These are phyloP conservation scores for Phylloscopus trochiloides DNA, from an alignment of 2,113 vertebrate species.

Conservation along the genomic window DNA sequence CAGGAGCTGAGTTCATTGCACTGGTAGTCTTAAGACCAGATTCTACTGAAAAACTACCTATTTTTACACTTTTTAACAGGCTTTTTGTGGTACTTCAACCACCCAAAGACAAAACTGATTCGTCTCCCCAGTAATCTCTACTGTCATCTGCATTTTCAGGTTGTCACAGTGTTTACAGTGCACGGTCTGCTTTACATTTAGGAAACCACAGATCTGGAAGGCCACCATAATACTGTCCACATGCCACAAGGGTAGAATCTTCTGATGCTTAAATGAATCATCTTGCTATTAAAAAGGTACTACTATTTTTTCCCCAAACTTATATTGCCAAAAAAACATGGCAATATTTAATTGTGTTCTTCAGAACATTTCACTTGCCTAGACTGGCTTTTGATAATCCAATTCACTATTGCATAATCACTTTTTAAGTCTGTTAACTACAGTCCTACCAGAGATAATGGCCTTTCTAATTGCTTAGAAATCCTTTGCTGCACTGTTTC, in stretches of 20 bases:
- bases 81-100: neutral
- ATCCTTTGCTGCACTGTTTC: neutral
- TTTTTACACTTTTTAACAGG: neutral
- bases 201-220: neutral
- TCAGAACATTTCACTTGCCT: neutral
- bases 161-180: neutral
- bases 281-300: neutral
- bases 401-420: neutral
- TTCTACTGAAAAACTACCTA: neutral
- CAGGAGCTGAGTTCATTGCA: neutral
- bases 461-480: neutral
- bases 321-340: neutral
- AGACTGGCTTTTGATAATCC: neutral
- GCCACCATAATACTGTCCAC: neutral
- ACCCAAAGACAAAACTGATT: neutral
- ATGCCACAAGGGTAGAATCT: neutral
- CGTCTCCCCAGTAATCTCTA: neutral
- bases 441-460: neutral
- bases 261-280: neutral
- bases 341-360: neutral
- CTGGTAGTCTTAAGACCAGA: neutral
- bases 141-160: neutral
- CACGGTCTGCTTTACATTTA: neutral
- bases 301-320: neutral
- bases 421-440: slow-evolving; percentile 5